Evolutionary conservation across 2,113 vertebrate genomes (phyloP).

Genomic region (Pleuronectes platessa): DNA sequence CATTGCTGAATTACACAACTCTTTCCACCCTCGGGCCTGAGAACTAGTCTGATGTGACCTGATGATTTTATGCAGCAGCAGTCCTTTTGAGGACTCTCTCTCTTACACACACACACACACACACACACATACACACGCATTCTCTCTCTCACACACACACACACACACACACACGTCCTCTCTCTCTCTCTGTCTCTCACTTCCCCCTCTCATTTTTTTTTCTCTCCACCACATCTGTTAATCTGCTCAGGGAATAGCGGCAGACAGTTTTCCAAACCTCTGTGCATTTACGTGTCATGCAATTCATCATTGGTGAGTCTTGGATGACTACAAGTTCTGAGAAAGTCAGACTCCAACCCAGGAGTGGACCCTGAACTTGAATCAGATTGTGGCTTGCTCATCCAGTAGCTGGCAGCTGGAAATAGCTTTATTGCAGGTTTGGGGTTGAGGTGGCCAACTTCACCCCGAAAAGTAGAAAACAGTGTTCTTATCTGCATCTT

Average conservation of each 20-base stretch:
- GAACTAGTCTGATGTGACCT: constrained; percentile 81
- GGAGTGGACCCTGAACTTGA: constrained; percentile 61
- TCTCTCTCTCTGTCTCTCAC: constrained; percentile 57
- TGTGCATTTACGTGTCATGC: constrained; percentile 79
- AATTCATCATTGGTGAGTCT: constrained; percentile 75
- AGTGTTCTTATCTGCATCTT: constrained; percentile 30
- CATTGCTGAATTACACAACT: constrained; percentile 78
- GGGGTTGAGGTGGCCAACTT: constrained; percentile 37
- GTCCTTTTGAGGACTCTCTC: constrained; percentile 65
- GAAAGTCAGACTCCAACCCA: constrained; percentile 65
- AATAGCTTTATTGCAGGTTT: constrained; percentile 54
- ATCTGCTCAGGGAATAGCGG: constrained; percentile 81
- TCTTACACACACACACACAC: constrained; percentile 8
- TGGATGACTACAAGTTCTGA: constrained; percentile 67
- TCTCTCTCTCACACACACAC: not conserved
- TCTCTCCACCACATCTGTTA: constrained; percentile 80
- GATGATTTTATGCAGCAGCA: constrained; percentile 82
- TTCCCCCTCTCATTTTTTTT: constrained; percentile 45
- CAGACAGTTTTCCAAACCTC: constrained; percentile 75
- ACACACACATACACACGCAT: constrained; percentile 5
- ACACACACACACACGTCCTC: constrained; percentile 7
- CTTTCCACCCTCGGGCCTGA: constrained; percentile 81
- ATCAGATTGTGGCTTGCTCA: constrained; percentile 54
- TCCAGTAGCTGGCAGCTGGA: constrained; percentile 62
- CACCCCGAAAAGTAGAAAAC: constrained; percentile 22